Base-by-base conservation (phyloP, 1,140 invertebrate species). In the Diorhabda carinulata region DNA sequence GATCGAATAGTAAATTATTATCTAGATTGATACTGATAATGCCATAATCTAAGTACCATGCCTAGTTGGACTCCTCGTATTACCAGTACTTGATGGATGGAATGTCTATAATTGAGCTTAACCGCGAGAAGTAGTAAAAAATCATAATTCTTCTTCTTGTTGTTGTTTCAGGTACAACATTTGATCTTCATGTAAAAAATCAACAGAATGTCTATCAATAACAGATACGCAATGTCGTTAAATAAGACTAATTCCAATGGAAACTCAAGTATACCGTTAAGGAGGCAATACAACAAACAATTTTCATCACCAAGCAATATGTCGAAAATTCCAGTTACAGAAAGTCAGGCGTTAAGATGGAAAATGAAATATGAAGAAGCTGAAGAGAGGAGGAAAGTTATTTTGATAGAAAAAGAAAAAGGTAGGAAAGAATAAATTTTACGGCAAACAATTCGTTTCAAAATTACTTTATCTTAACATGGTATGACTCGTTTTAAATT, bases 301-400 rank as follows among this genome's bases (percentile, higher is more conserved):
- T 60, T 43, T 60, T 67, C 71, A 4, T 64, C 62, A 10, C 65
- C 74, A 3, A 58, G 56, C 25, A 69, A 56, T 3, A 9, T 69
- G 2, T 76, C 74, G 4, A 70, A 61, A 65, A 71, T 70, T n/a
- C 67, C 73, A 3, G 52, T 70, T 2, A 76, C 64, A 41, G 72
- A 77, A 64, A 67, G 69, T 4, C 71, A 72, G 3, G 82, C 83
- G 25, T 83, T 86, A 76, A 85, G 85, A 72, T 91, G 88, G 88
- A 89, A 86, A 80, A 81, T 75, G 45, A 88, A 88, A 79, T 89
- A 84, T 73, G 88, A 90, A 67, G 89, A 91, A 40, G 84, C 87
- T 2, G 89, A 91, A 77, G 84, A 85, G 68, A 86, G 84, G 72
- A 82, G 88, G 77, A 91, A 90, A 81, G 75, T 83, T 45, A 77